Conservation (phyloP, 1,140 invertebrate species). For the Gonioctena quinquepunctata region DNA sequence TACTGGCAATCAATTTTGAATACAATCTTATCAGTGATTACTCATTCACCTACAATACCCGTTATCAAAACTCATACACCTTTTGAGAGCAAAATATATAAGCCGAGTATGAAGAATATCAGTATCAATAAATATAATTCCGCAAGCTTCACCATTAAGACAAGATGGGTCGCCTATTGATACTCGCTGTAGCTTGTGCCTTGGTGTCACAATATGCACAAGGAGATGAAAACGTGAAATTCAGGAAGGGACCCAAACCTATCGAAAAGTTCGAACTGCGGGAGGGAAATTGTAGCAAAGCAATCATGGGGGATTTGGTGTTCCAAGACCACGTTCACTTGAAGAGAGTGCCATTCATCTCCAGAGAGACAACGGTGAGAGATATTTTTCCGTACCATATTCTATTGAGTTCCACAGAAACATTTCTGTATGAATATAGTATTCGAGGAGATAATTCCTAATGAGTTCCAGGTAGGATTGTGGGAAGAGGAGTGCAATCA, state of each 20-base stretch:
- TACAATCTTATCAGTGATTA: background rate
- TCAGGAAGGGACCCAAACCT: too few relatives aligned
- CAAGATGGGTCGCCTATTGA: background rate
- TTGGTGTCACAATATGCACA: background rate
- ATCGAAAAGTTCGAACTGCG: background rate
- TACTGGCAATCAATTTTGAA: background rate
- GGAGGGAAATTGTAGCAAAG: slow-evolving; percentile 3
- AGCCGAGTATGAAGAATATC: background rate
- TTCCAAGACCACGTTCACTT: background rate
- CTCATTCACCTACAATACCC: background rate
- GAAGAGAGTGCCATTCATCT: background rate
- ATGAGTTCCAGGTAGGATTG: too few relatives aligned
- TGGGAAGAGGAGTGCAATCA: too few relatives aligned
- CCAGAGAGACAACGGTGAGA: slow-evolving; percentile 1
- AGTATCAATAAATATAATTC: background rate
- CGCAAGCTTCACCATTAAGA: background rate
- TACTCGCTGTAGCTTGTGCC: background rate
- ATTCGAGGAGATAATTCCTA: too few relatives aligned
- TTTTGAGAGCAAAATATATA: background rate
- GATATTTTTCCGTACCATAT: too few relatives aligned
- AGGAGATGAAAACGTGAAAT: background rate
- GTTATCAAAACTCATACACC: background rate
- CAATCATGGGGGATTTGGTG: background rate
- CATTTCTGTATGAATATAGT: too few relatives aligned
- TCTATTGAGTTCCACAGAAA: too few relatives aligned